Evolutionary conservation across 2,888 invertebrate species (phyloP), one percentile per base, ranked within the genome.

Genomic region (Eueremaeus valkanovi): DNA sequence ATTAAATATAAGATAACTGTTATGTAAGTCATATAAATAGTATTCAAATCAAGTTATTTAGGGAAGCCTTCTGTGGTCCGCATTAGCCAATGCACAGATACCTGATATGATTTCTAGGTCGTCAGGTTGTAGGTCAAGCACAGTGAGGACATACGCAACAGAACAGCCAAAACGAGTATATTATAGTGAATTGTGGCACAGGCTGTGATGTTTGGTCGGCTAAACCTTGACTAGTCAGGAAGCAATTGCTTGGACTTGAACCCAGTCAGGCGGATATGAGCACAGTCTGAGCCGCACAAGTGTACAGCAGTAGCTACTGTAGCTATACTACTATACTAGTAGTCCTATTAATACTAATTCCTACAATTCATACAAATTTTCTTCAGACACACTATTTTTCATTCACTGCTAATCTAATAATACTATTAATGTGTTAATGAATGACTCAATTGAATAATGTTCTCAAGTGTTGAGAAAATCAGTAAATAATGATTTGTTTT

Each of bases 31-130:
- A 66, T 36, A 5, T 36, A 66, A 36, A 36, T 13, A 16, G 29
- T 61, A 29, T 66, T 33, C 9, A 40, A 66, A 66, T 66, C 36
- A 66, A 36, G 66, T 66, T 66, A 66, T 66, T 66, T 66, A 36
- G 66, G 66, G 36, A 66, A 66, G 36, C 66, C 66, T 66, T 66
- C 66, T 36, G 2, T 61, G 29, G 49, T 58, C 27, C 24, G 58
- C 24, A 58, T 29, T 61, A 61, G 29, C 61, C 61, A 66, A 33
- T 66, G 36, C 24, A 21, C 21, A 66, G 36, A 66, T 66, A 66
- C 66, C 66, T 66, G 66, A 66, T 66, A 66, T 66, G 66, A 66
- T 66, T 66, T 66, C 66, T 66, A 66, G 66, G 66, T 21, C 40
- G 66, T 66, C 18, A 66, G 66, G 66, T 66, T 66, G 66, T 66